Conservation (phyloP, 2,797 vertebrate genomes). For the Coregonus suidteri region DNA sequence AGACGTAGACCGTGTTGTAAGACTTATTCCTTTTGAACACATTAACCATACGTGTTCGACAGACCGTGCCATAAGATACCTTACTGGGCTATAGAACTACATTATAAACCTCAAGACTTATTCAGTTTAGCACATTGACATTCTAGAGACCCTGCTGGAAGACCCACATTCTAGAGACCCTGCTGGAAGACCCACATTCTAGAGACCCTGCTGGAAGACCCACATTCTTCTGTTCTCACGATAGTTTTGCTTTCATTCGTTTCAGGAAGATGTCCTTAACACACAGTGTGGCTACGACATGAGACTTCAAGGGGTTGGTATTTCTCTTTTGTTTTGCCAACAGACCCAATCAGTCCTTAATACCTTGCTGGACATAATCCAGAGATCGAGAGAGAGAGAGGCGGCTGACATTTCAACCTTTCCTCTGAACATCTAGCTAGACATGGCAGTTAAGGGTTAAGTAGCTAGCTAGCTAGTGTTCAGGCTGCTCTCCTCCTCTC, state of each 20-base stretch:
- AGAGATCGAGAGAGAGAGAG: no score
- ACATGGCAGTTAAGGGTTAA: no score
- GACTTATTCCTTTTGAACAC: no score
- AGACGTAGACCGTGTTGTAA: no score
- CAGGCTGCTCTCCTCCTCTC: constrained; percentile 21
- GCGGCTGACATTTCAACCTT: no score
- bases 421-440: no score
- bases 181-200: background rate
- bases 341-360: no score
- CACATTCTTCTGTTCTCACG: background rate
- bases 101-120: no score
- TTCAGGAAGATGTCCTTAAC: constrained; percentile 89
- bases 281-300: constrained; percentile 93
- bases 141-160: background rate
- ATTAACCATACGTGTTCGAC: background rate
- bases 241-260: constrained; percentile 16
- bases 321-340: background rate
- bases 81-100: no score
- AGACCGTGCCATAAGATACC: no score
- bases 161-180: no score
- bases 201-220: background rate
- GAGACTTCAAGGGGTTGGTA: constrained; percentile 80
- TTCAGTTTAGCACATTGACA: background rate
- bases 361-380: no score
- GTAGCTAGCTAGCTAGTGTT: background rate